Evolutionary conservation across 2,113 vertebrate genomes (phyloP), one percentile per base, ranked within the genome.

Genomic region (Calonectris borealis): DNA sequence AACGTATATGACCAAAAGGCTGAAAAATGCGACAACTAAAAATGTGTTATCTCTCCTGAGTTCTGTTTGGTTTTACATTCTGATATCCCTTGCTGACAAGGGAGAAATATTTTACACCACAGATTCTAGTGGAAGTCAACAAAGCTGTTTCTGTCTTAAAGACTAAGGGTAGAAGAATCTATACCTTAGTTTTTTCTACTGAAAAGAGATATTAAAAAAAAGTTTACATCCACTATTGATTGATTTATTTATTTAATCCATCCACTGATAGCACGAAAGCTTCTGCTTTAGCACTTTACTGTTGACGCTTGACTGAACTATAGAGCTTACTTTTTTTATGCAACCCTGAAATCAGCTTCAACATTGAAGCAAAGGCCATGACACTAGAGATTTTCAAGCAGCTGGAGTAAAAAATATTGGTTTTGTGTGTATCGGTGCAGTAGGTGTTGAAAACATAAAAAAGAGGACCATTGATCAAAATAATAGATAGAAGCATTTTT

Each of bases 361-460:
- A 69, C 84, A 81, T 4, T 69, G 94, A 96, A 96, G 88, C 85
- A 92, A 95, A 96, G 92, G 91, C 71, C 91, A 71, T 51, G 58
- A 95, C 91, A 94, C 91, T 73, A 92, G 88, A 97, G 82, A 83
- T 90, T 96, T 97, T 93, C 90, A 88, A 86, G 94, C 36, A 88
- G 94, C 90, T 88, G 68, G 85, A 96, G 93, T 91, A 92, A 96
- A 95, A 85, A 94, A 60, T 96, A 97, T 97, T 95, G 96, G 95
- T n/a, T 94, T 95, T 93, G 82, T 95, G 89, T 96, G 93, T 96
- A 93, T 57, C 26, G 3, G 96, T 97, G 96, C 97, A 95, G 92
- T 95, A 96, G 95, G 93, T 95, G 93, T 93, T 96, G 94, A 94
- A 96, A 94, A 95, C 72, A 92, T 18, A 75, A 51, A 91, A 92